Evolutionary conservation across 2,113 vertebrate genomes (phyloP), one percentile per base, ranked within the genome.

Genomic region (Promerops cafer): DNA sequence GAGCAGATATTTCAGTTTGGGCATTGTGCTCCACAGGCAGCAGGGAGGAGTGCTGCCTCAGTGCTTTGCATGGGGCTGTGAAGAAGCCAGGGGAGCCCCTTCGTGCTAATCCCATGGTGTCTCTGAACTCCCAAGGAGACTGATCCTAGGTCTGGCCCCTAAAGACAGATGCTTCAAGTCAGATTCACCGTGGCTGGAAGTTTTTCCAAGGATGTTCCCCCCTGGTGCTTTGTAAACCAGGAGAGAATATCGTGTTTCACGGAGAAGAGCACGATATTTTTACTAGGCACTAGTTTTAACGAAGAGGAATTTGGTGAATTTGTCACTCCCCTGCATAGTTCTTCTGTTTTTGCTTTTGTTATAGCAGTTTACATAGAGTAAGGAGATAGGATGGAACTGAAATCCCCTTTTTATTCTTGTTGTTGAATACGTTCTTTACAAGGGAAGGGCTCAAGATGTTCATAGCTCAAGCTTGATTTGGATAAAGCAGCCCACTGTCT

Each of bases 131-230:
- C 91, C 49, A 64, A 68, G 86, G 94, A 93, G 68, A 44, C 52
- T 81, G 86, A 78, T 83, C 47, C 83, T 30, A 81, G 76, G 49
- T 68, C 86, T 89, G 87, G 76, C 72, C 86, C 72, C 94, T n/a
- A 21, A 94, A 93, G 87, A 86, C 91, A 92, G 90, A 80, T 88
- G 64, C 35, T 91, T 40, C 60, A 92, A 93, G 86, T 95, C 94
- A 96, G 76, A 95, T 83, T 92, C 80, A 76, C 61, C 66, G 12
- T 60, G 89, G 72, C 86, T 95, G 65, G 27, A 96, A 94, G 93
- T 94, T 93, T 96, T 93, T 92, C 80, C 83, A 90, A 83, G 72
- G 64, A 81, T 79, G 35, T 87, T 92, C 56, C 89, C 83, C 77
- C 56, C 83, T 54, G 45, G 64, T 81, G 83, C 44, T 92, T 74